Conservation (phyloP, 2,113 vertebrate genomes). For the Entosphenus tridentatus region DNA sequence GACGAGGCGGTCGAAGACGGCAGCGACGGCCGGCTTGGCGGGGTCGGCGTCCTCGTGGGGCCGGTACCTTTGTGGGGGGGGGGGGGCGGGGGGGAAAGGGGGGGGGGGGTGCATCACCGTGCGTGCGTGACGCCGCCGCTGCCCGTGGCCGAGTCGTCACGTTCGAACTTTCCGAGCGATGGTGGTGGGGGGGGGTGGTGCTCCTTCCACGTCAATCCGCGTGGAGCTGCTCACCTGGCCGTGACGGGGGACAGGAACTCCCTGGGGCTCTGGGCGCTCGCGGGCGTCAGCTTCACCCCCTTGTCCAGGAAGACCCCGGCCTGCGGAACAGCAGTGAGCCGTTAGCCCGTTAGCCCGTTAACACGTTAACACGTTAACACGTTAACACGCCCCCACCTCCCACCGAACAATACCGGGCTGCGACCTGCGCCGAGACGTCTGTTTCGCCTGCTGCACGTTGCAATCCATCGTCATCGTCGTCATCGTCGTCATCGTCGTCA, state of each 20-base stretch:
- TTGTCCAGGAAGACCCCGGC: conserved; percentile 22
- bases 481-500: no score
- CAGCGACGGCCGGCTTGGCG: conserved; percentile 67
- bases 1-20: conserved; percentile 49
- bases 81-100: not conserved
- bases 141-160: not conserved
- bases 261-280: conserved; percentile 18
- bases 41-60: conserved; percentile 78
- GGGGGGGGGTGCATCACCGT: conserved; percentile 9
- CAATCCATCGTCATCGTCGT: no score
- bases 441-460: no score
- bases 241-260: conserved; percentile 16
- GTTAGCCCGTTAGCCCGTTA: no score
- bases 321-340: conserved; percentile 12
- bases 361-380: no score
- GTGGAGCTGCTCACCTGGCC: conserved; percentile 16
- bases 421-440: no score
- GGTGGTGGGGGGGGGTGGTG: not conserved
- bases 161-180: not conserved
- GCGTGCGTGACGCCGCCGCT: conserved; percentile 13
- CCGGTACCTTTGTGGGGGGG: conserved; percentile 34
- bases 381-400: no score
- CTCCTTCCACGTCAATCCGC: not conserved
- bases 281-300: conserved; percentile 17
- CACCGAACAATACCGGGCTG: no score